These are phyloP conservation scores for Mesaphorura yosii DNA, from an alignment of 1,140 invertebrate genomes.

Conservation along the genomic window DNA sequence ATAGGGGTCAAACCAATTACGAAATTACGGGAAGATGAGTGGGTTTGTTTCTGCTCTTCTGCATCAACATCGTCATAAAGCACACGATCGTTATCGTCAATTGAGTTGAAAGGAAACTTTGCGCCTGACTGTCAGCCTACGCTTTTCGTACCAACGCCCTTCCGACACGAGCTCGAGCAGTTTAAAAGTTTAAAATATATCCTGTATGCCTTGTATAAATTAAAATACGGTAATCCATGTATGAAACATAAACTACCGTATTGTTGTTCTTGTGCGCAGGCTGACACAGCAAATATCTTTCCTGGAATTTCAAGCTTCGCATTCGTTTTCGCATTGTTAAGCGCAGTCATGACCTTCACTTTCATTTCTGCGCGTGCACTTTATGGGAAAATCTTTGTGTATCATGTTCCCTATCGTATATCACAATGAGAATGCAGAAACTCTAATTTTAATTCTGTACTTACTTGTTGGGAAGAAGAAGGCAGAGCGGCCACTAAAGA, in stretches of 20 bases:
- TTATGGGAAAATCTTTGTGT: too few species aligned
- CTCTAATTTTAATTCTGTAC: neutral
- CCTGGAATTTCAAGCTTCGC: neutral
- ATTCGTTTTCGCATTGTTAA: neutral
- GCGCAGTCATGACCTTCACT: neutral
- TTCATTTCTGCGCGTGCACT: too few species aligned
- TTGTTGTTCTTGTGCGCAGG: too few species aligned
- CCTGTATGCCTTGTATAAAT: too few species aligned
- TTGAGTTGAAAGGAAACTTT: neutral
- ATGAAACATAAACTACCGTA: too few species aligned
- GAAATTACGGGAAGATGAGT: neutral
- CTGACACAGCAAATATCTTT: neutral
- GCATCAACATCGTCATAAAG: neutral
- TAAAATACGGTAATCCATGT: too few species aligned
- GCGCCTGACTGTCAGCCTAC: too few species aligned
- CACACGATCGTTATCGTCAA: neutral
- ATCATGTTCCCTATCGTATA: too few species aligned
- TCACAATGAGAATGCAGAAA: neutral
- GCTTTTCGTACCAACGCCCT: too few species aligned
- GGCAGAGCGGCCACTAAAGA: constrained; percentile 21
- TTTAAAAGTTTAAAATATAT: too few species aligned
- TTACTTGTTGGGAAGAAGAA: constrained; percentile 25
- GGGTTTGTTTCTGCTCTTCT: neutral
- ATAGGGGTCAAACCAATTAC: neutral
- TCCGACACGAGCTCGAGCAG: too few species aligned